Percentiles rank a stretch among this genome's conserved stretches.
Evolutionary conservation across 2,113 vertebrate species (phyloP).

Genomic region (Mandrillus leucophaeus): DNA sequence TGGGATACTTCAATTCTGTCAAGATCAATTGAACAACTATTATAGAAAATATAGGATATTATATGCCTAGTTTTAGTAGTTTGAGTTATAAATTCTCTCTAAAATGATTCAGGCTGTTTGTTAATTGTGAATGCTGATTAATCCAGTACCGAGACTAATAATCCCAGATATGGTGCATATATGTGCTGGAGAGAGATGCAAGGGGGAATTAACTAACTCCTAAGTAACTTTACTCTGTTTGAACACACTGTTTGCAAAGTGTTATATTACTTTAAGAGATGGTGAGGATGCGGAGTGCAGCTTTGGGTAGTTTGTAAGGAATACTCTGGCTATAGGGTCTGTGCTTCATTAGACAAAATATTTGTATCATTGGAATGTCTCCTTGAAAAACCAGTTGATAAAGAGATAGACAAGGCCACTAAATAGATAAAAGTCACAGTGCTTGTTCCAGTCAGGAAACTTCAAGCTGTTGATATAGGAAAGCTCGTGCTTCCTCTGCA

Average conservation of each 20-base stretch:
- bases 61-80: slow-evolving; percentile 30
- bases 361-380: slow-evolving; percentile 50
- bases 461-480: slow-evolving; percentile 14
- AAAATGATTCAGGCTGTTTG: slow-evolving; percentile 73
- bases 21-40: background rate
- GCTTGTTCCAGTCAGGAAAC: slow-evolving; percentile 29
- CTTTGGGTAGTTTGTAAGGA: background rate
- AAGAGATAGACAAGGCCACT: slow-evolving; percentile 50
- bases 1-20: background rate
- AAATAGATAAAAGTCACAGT: slow-evolving; percentile 24
- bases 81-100: slow-evolving; percentile 69
- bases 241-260: slow-evolving; percentile 34
- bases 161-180: slow-evolving; percentile 15
- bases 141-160: slow-evolving; percentile 19
- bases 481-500: slow-evolving; percentile 34
- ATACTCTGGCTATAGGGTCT: slow-evolving; percentile 9
- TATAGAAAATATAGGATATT: slow-evolving; percentile 7
- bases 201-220: slow-evolving; percentile 42
- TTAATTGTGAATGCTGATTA: slow-evolving; percentile 69
- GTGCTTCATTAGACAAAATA: slow-evolving; percentile 54
- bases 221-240: slow-evolving; percentile 42
- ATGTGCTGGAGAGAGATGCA: background rate
- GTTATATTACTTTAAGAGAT: background rate
- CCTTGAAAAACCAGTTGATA: slow-evolving; percentile 28
- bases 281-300: background rate